Evolutionary conservation across 1,140 invertebrate species (phyloP), one percentile per base, ranked within the genome.

Genomic region (Pteromalus puparum): DNA sequence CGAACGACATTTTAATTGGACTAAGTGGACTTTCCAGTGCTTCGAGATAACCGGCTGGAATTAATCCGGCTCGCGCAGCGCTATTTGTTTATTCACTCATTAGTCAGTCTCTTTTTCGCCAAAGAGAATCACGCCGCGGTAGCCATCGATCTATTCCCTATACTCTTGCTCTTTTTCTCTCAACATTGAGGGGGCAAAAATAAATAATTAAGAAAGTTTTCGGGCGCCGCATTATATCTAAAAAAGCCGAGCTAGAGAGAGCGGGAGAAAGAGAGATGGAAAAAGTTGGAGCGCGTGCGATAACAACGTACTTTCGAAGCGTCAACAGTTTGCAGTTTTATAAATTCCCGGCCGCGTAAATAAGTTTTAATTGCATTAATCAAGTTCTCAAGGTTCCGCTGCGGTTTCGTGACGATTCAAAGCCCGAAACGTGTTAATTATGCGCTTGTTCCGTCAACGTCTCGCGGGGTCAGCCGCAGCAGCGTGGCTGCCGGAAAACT

Each of bases 291-390:
- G 34, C 10, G 13, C 53, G 18, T n/a, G 30, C 26, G 82, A 82
- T 82, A 82, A 76, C 81, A 76, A 76, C 80, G 46, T 73, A 61
- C 61, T 82, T 82, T 74, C 72, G 61, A 48, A 76, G 73, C 72
- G 65, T 67, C 81, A 76, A 72, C 74, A 83, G 34, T 26, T 53
- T 53, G 26, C 42, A 79, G 76, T 79, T 80, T 80, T 79, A 84
- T 84, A 70, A 84, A 73, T 74, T 42, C 70, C 34, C 28, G n/a
- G 34, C n/a, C 77, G 53, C 77, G 53, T 80, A 78, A 78, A 84
- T 84, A 84, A 84, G 68, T 80, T 84, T 84, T 80, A 84, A 83
- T 83, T 78, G 46, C 67, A 48, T 78, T 78, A 67, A 77, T 83
- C 70, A 70, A 77, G 75, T 61, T 76, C 48, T 78, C 65, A 67